Base-by-base conservation (phyloP, 2,888 invertebrate genomes). In the Resseliella maxima region DNA sequence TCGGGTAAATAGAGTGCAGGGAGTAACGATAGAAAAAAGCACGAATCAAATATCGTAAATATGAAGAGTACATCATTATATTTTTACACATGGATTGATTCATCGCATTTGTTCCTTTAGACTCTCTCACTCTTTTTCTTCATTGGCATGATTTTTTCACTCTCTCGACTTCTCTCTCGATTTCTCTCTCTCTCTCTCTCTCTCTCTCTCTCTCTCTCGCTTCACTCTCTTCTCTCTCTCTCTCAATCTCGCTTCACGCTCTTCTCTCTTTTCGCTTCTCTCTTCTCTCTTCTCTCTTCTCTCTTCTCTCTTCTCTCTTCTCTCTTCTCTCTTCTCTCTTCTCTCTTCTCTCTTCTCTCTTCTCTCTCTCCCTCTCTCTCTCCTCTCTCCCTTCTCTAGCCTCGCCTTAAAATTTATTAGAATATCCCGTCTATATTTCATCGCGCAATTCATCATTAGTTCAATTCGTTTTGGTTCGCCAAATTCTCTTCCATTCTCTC, bases 1-100 rank as follows among this genome's bases (percentile, higher is more conserved):
- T 72, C 72, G 31, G 15, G 72, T 72, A 72, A 72, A 72, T 72
- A 72, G 31, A 72, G 35, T 72, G 72, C 72, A 24, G 24, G 59
- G 59, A 59, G 59, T 3, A 24, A 59, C 0, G 24, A 59, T 59
- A 59, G 24, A 59, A 24, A 41, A 59, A 18, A 72, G 72, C 72
- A 15, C 15, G 72, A 72, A 72, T 72, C 72, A 72, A 72, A 72
- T 72, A 72, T 72, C 72, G 72, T 72, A 72, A 72, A 72, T 72
- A 35, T 72, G 72, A 72, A 72, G 59, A 59, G 72, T 72, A 72
- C 72, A 72, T 72, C 72, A 72, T 72, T 72, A 72, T 72, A 72
- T 72, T 72, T 72, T 72, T 72, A 72, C 72, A 72, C 72, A 72
- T 72, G 72, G 72, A 31, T 72, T 72, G 72, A 2, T 72, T 72